A percentile compares a stretch with the other conserved stretches of the same genome.
Conservation (phyloP, 2,797 vertebrate species). For the Tokudaia muenninki region DNA sequence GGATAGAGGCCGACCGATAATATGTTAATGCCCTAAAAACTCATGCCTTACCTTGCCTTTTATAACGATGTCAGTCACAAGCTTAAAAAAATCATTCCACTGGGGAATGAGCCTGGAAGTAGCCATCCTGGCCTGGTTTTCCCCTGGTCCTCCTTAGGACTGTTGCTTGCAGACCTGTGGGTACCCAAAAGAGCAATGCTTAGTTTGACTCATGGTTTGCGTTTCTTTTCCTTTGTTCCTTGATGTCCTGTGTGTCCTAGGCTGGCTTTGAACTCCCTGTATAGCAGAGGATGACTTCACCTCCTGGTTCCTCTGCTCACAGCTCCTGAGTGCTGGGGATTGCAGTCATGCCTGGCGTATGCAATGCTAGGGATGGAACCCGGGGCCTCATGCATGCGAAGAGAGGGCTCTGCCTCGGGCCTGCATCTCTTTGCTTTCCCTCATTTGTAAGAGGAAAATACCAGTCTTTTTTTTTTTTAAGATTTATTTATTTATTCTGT, state of each 20-base stretch:
- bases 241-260: not conserved
- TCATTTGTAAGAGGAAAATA: constrained; percentile 50
- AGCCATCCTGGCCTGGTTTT: constrained; percentile 53
- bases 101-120: constrained; percentile 71
- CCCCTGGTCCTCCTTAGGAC: constrained; percentile 18
- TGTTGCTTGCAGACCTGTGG: constrained; percentile 47
- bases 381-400: not conserved
- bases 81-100: constrained; percentile 72
- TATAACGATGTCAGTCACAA: constrained; percentile 55
- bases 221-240: not conserved
- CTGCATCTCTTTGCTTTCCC: not conserved
- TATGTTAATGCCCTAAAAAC: not conserved
- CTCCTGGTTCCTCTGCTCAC: not conserved
- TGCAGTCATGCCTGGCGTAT: not conserved
- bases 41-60: constrained; percentile 71
- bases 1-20: not conserved
- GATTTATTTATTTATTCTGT: too few relatives aligned
- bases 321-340: not conserved
- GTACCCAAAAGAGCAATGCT: constrained; percentile 36
- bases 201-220: not conserved
- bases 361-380: not conserved
- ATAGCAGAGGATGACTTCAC: not conserved
- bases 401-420: not conserved
- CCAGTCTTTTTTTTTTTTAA: too few relatives aligned
- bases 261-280: not conserved